phyloP scores from a whole-genome alignment of 2,797 vertebrate species.

The Neoniphon sammara region DNA sequence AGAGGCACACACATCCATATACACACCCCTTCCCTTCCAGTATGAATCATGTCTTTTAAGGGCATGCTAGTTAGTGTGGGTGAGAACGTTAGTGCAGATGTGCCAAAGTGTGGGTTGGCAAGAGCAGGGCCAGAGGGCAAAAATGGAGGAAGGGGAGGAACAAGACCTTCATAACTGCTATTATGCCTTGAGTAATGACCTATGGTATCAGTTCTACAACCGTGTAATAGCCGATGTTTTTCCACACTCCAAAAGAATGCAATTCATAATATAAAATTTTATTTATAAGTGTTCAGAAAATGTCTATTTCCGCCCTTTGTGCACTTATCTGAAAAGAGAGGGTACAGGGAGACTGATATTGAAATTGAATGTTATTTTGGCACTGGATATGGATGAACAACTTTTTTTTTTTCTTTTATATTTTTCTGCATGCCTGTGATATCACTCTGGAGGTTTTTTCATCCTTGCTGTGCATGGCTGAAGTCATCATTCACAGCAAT shows the following conservation, averaged over 20 bases:
- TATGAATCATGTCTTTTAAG: constrained; percentile 72
- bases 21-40: constrained; percentile 31
- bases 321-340: neutral
- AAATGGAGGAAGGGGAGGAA: constrained; percentile 11
- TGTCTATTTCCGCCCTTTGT: constrained; percentile 10
- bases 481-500: neutral
- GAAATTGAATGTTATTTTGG: neutral
- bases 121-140: constrained; percentile 49
- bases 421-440: no score
- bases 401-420: no score
- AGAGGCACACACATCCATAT: constrained; percentile 39
- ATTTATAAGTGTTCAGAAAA: neutral
- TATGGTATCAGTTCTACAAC: constrained; percentile 5
- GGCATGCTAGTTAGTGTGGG: constrained; percentile 60
- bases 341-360: neutral
- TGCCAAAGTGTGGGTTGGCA: constrained; percentile 62
- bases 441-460: no score
- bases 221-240: neutral
- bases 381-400: neutral
- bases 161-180: constrained; percentile 22
- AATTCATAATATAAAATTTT: neutral
- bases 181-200: constrained; percentile 24
- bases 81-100: constrained; percentile 67
- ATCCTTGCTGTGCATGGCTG: no score
- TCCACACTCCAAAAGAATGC: neutral